Base-by-base conservation (phyloP, 2,888 invertebrate genomes). In the Isoperla grammatica region DNA sequence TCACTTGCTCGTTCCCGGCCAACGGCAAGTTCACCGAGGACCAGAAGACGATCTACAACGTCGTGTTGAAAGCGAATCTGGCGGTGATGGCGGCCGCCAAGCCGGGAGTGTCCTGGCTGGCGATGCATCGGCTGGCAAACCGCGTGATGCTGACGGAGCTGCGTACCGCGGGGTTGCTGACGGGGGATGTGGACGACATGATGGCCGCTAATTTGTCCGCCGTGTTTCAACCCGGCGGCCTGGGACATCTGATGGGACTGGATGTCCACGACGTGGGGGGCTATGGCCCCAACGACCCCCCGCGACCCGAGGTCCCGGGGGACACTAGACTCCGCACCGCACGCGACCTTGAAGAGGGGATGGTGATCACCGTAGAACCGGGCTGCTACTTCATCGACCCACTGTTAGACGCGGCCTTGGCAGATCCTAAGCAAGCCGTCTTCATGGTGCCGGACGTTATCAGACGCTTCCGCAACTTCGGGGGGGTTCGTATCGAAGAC, bases 221-320 rank as follows among this genome's bases (percentile, higher is more conserved):
- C 29, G 8, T 29, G 3, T 94, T 98, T 66, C 95, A 96, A 78
- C 98, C 98, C 1, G 98, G 99, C 75, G 98, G 98, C 0, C 79
- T 99, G 20, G 98, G 98, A 0, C 98, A 99, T 77, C 79, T 99
- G 57, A 78, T 99, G 71, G 99, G 99, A 0, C 75, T 95, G 61
- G 98, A 99, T 76, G 95, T 95, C 2, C 98, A 99, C 75, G 98
- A 99, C 75, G 96, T 95, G 55, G 98, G 97, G 22, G 99, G 97
- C 1, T 98, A 98, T 77, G 79, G 91, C 65, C 71, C 81, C 93
- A 0, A 72, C 80, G 62, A 82, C 96, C 20, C 93, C 0, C 72
- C 80, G 62, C 82, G 96, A 20, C 85, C 86, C 0, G 71, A 73
- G 0, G 73, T 80, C 59, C 81, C 85, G 0, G 92, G 93, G 22